These are phyloP conservation scores for Porites divaricata DNA, from an alignment of 92 coral and sea anemone genomes.

Conservation along the genomic window DNA sequence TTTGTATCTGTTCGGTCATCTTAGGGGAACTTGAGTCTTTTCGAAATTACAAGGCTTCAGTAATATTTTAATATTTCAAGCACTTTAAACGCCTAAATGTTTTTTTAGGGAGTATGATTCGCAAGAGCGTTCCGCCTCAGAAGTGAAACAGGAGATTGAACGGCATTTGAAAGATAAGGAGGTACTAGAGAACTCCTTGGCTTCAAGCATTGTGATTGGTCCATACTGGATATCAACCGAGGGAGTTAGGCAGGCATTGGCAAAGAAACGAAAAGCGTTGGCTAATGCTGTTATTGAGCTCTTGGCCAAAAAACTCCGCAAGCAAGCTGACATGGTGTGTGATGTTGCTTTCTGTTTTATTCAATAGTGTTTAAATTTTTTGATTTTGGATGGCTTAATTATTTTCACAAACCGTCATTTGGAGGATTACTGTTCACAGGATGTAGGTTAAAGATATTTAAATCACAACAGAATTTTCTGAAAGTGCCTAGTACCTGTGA, in stretches of 20 bases:
- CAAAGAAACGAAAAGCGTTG: slow-evolving; percentile 92
- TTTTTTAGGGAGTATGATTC: slow-evolving; percentile 85
- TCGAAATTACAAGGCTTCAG: too few species aligned
- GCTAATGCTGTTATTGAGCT: slow-evolving; percentile 97
- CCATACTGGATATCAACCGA: slow-evolving; percentile 92
- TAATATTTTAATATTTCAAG: too few species aligned
- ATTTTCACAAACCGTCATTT: too few species aligned
- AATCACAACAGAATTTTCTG: too few species aligned
- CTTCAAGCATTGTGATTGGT: slow-evolving; percentile 93
- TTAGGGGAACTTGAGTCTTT: too few species aligned
- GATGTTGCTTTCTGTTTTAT: not conserved
- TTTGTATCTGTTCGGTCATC: too few species aligned
- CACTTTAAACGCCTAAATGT: not conserved
- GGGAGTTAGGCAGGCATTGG: slow-evolving; percentile 86
- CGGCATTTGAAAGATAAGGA: slow-evolving; percentile 91
- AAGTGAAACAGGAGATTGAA: slow-evolving; percentile 99
- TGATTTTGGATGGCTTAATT: not conserved
- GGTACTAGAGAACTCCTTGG: slow-evolving; percentile 83
- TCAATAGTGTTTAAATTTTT: not conserved
- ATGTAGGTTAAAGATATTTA: too few species aligned
- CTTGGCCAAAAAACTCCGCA: slow-evolving; percentile 95
- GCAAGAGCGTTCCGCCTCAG: slow-evolving; percentile 95
- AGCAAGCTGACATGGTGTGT: slow-evolving; percentile 93
- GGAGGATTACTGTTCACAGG: too few species aligned
- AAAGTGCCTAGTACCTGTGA: too few species aligned